phyloP scores from a whole-genome alignment of 2,113 vertebrate genomes.

The Struthidea cinerea region DNA sequence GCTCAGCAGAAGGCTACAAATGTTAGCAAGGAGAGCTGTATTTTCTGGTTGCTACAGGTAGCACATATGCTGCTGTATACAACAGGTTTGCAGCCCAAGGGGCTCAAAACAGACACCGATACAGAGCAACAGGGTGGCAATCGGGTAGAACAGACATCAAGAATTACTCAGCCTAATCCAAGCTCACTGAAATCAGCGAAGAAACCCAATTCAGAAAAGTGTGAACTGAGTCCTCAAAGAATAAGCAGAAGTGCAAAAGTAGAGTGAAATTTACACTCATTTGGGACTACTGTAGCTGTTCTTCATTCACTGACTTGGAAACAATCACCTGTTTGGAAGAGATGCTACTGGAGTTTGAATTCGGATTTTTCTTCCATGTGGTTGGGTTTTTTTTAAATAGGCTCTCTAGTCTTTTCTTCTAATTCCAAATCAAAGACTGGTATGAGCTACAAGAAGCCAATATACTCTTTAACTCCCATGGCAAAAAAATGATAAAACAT shows the following conservation, averaged over 20 bases:
- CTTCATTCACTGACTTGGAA: neutral
- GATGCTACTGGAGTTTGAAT: neutral
- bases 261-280: neutral
- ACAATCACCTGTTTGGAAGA: neutral
- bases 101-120: neutral
- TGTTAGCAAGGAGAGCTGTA: neutral
- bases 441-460: neutral
- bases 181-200: neutral
- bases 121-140: neutral
- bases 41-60: neutral
- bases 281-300: neutral
- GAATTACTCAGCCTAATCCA: neutral
- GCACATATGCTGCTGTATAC: neutral
- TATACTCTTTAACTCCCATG: neutral
- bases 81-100: neutral
- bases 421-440: neutral
- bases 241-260: neutral
- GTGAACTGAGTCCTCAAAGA: neutral
- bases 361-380: neutral
- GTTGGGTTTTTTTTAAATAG: neutral
- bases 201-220: neutral
- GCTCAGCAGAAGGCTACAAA: neutral
- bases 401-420: neutral
- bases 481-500: neutral
- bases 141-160: accelerated